Evolutionary conservation across 2,888 invertebrate species (phyloP), one percentile per base, ranked within the genome.

Genomic region (Chrysolina haemoptera): DNA sequence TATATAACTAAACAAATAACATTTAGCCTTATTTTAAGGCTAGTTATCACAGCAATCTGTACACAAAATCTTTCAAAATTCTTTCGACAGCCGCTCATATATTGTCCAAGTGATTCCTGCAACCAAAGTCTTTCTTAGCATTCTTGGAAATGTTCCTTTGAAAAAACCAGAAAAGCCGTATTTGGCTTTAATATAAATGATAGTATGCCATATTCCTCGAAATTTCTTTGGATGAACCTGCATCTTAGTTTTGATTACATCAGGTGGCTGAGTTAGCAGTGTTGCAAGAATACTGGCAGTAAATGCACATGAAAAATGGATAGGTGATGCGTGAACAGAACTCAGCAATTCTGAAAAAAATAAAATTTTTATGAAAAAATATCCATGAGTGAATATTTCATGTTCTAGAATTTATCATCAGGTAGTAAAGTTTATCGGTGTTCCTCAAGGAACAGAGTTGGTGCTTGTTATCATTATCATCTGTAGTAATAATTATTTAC

Each of bases 61-160:
- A 8, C 8, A 35, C 35, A 35, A 35, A 35, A 35, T 35, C 8
- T 35, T 35, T 35, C 35, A 35, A 35, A 3, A 35, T 3, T 53
- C 12, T 3, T 53, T 18, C 20, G 35, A 20, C 10, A 53, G n/a
- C 89, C 95, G 92, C 89, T 97, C 97, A 86, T 96, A 97, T 14
- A 96, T 91, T 1, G 97, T 96, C 97, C 97, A 97, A 0, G 97
- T 94, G 93, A 96, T 93, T 0, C 96, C 94, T 0, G 96, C 94
- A 93, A 96, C 95, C 43, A 97, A 87, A 0, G 96, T 96, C 78
- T 96, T 90, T 50, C 96, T 91, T 65, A 97, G 86, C 92, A 96
- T 94, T 77, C 97, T 90, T 0, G 96, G 97, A 5, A 95, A 93
- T 66, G 96, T 92, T 9, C 97, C 97, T 85, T 94, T 93, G 87